Base-by-base conservation (phyloP, 2,113 vertebrate genomes). In the Chloropsis cyanopogon region DNA sequence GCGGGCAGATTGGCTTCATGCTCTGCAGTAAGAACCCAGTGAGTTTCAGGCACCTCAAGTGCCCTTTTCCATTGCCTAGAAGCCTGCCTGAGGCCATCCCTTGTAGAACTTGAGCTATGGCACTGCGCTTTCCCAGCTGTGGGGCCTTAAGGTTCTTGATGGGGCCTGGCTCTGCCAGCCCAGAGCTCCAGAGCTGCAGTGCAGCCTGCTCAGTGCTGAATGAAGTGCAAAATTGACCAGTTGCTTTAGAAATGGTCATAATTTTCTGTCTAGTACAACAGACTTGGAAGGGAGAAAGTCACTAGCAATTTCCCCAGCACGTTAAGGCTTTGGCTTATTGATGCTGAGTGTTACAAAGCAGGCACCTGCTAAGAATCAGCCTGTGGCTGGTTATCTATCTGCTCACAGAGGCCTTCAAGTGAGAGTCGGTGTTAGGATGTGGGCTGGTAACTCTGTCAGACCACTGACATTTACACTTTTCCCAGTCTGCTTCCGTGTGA, bases 1-100 rank as follows among this genome's bases (percentile, higher is more conserved):
- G 99, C 4, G 99, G 99, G 71, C 99, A 99, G 98, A 99, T 99
- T 20, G 99, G 99, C 96, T 99, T 99, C 97, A 99, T 99, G 99
- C 98, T 99, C 53, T 99, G 99, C 98, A 99, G 99, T 98, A 99
- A 99, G 97, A 99, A 99, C 89, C 96, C 98, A 3, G 99, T 99
- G 96, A 98, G 98, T 95, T 25, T 14, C 86, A 59, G 61, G 29
- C 92, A 72, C 69, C 25, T 11, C 22, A 19, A 3, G 47, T 69
- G 46, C 57, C 25, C 65, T 77, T 37, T 35, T 7, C 44, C 12
- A 1, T 29, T 82, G 53, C n/a, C 29, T 29, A 6, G 5, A 7
- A 63, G 47, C 61, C 47, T 75, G 53, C 28, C 53, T 31, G 12
- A 18, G 63, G 54, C 44, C 64, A 60, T 52, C 7, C 61, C 25